Conservation (phyloP, 2,888 invertebrate genomes). For the Allacma fusca region DNA sequence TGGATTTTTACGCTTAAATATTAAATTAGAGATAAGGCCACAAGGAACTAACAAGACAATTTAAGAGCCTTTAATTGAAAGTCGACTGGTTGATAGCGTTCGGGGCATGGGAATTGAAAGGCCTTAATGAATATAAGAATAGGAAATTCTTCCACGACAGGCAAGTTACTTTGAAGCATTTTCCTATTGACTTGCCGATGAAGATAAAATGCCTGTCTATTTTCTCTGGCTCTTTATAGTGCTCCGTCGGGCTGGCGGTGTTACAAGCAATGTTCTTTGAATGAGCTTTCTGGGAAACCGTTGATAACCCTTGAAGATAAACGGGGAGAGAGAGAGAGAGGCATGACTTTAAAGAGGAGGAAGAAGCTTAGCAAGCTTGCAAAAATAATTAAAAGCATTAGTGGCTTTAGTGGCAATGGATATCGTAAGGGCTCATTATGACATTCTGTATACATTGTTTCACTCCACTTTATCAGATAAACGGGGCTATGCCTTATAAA, state of each 20-base stretch:
- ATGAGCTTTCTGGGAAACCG: slow-evolving; percentile 36
- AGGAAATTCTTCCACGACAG: slow-evolving; percentile 19
- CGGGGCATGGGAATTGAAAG: background rate
- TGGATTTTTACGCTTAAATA: too few species aligned
- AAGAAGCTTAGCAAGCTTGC: slow-evolving; percentile 41
- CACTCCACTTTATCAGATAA: slow-evolving; percentile 5
- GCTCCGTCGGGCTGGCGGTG: background rate
- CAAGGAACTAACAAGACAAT: too few species aligned
- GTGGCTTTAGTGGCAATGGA: slow-evolving; percentile 16
- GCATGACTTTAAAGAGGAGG: background rate
- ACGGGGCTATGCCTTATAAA: background rate
- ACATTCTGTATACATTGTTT: slow-evolving; percentile 54
- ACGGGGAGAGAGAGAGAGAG: background rate
- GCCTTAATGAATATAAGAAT: slow-evolving; percentile 22
- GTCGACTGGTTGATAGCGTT: background rate
- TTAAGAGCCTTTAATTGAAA: background rate
- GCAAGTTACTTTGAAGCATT: background rate
- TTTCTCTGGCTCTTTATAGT: slow-evolving; percentile 6
- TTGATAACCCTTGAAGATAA: slow-evolving; percentile 36
- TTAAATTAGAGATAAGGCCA: too few species aligned
- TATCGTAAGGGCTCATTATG: slow-evolving; percentile 49
- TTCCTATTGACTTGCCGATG: slow-evolving; percentile 17
- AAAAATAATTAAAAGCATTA: slow-evolving; percentile 58
- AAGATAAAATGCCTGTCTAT: slow-evolving; percentile 39
- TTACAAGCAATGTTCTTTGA: background rate